phyloP scores from a whole-genome alignment of 2,113 vertebrate species.

The Scolopax mira region DNA sequence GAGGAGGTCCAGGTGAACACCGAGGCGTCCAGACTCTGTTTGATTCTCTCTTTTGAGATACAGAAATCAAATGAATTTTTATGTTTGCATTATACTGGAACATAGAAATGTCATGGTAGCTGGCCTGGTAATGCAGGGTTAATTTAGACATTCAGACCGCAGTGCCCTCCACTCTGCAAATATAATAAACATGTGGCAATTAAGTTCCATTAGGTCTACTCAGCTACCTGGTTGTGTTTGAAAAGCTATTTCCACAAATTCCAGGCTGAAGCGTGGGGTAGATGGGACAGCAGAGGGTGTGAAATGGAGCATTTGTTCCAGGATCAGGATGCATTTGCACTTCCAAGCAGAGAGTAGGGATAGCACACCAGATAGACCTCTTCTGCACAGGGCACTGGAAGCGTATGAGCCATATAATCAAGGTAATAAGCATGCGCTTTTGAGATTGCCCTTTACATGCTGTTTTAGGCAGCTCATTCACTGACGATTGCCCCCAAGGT shows the following conservation, averaged over 20 bases:
- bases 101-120: constrained; percentile 16
- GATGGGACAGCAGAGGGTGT: background rate
- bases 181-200: constrained; percentile 36
- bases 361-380: background rate
- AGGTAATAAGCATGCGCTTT: background rate
- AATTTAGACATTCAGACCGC: constrained; percentile 29
- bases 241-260: constrained; percentile 3
- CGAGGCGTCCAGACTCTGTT: background rate
- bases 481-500: background rate
- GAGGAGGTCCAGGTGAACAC: background rate
- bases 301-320: background rate
- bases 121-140: constrained; percentile 14
- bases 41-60: background rate
- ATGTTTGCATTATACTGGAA: constrained; percentile 7
- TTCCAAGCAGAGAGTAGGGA: background rate
- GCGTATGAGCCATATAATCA: background rate
- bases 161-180: constrained; percentile 5
- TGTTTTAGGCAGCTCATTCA: background rate
- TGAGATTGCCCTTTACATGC: background rate
- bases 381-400: background rate
- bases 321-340: background rate
- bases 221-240: background rate
- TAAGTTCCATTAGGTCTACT: constrained; percentile 31
- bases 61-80: constrained; percentile 23
- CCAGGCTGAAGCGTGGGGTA: background rate